Evolutionary conservation across 2,797 vertebrate genomes (phyloP), one percentile per base, ranked within the genome.

Genomic region (Philypnodon macrostomus): DNA sequence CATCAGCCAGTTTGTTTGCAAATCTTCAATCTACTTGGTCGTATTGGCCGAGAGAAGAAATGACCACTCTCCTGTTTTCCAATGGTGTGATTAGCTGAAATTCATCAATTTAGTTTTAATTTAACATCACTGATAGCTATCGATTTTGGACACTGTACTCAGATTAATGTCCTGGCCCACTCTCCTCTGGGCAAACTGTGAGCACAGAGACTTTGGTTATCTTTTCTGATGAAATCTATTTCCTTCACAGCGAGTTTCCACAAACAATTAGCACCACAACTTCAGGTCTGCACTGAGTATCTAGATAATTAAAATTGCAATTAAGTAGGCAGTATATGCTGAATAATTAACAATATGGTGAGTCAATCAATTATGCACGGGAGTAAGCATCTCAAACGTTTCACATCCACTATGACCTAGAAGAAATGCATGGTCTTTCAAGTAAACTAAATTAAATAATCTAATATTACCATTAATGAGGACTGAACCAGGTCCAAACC

Each of bases 51-150:
- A 14, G 29, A 27, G 5, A 90, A 88, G 84, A 87, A 91, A 89
- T 73, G 85, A 85, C 83, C 76, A 73, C 84, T 87, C 88, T 86
- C 84, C 82, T 89, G 88, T 90, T 86, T 81, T 82, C 87, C 82
- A 89, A 89, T 87, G 84, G 88, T 89, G 86, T 85, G 84, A 84
- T 89, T 68, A 84, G 82, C 86, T 87, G 79, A 82, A 89, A 87
- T 89, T 87, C 88, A 85, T 19, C 15, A 91, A 92, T 92, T 87
- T 90, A 69, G 61, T 84, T 91, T 91, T 91, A 90, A 93, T 95
- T 94, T 92, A 77, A 86, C 82, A 88, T 88, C 85, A 88, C 88
- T 92, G 91, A 94, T 93, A 83, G 91, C 69, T 94, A 94, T 94
- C 91, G 93, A 94, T 95, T 92, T 81, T 85, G 79, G 85, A 88